phyloP scores from a whole-genome alignment of 2,113 vertebrate species.

The Paramisgurnus dabryanus region DNA sequence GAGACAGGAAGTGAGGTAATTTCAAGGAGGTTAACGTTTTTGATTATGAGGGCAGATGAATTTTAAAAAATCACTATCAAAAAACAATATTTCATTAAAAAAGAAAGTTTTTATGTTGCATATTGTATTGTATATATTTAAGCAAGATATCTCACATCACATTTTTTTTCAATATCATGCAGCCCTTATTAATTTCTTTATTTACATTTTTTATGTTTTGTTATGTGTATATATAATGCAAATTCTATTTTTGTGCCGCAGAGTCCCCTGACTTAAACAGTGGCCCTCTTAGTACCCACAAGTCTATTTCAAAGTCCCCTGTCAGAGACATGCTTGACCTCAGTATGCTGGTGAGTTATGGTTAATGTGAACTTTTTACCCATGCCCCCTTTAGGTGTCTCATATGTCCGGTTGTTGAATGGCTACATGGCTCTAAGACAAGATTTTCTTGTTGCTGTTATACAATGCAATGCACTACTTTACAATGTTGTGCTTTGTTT shows the following conservation, averaged over 20 bases:
- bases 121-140: too few relatives aligned
- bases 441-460: neutral
- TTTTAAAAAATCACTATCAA: too few relatives aligned
- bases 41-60: too few relatives aligned
- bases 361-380: neutral
- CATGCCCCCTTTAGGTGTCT: neutral
- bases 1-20: too few relatives aligned
- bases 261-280: constrained; percentile 27
- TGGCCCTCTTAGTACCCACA: constrained; percentile 21
- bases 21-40: too few relatives aligned
- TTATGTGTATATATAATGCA: neutral
- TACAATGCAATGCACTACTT: neutral
- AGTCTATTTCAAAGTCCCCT: constrained; percentile 50
- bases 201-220: too few relatives aligned
- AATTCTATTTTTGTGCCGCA: neutral
- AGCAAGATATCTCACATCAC: too few relatives aligned
- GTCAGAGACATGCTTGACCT: constrained; percentile 53
- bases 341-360: constrained; percentile 51
- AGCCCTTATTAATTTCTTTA: too few relatives aligned
- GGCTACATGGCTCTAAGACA: neutral
- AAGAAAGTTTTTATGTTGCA: too few relatives aligned
- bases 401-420: neutral
- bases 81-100: neutral
- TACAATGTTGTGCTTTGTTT: constrained; percentile 2
- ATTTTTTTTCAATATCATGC: too few relatives aligned